Evolutionary conservation across 1,140 invertebrate species (phyloP).

Genomic region (Vanessa tameamea): DNA sequence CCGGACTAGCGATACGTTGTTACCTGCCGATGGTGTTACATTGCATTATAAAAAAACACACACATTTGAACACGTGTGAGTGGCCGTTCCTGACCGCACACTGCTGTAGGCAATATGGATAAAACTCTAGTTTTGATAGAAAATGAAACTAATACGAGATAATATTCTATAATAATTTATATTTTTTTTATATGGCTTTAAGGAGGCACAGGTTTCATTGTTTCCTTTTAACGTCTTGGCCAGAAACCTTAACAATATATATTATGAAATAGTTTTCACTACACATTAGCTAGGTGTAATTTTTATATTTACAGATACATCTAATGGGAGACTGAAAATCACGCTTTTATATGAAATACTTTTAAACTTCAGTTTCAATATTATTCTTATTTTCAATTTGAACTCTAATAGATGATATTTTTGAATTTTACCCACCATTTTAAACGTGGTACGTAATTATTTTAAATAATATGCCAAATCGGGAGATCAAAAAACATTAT

Average conservation of each 20-base stretch:
- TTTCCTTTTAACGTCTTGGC: neutral
- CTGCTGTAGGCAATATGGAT: too few relatives aligned
- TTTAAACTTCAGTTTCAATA: neutral
- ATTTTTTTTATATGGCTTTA: too few relatives aligned
- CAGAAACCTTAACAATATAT: neutral
- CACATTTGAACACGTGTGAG: too few relatives aligned
- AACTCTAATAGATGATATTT: neutral
- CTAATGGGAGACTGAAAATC: constrained; percentile 18
- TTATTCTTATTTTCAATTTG: neutral
- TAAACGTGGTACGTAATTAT: neutral
- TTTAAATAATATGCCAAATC: too few relatives aligned
- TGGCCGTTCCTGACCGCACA: too few relatives aligned
- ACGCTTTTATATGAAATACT: neutral
- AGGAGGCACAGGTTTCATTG: neutral
- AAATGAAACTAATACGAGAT: too few relatives aligned
- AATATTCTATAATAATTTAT: too few relatives aligned
- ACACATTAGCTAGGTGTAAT: neutral
- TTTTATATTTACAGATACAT: constrained; percentile 1
- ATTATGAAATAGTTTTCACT: neutral
- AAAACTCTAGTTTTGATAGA: too few relatives aligned
- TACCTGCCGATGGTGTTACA: too few relatives aligned
- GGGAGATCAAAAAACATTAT: too few relatives aligned
- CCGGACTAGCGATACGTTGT: too few relatives aligned
- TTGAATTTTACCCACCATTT: neutral
- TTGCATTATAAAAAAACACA: too few relatives aligned